Base-by-base conservation (phyloP, 1,140 invertebrate genomes). In the Drosophila cardini region DNA sequence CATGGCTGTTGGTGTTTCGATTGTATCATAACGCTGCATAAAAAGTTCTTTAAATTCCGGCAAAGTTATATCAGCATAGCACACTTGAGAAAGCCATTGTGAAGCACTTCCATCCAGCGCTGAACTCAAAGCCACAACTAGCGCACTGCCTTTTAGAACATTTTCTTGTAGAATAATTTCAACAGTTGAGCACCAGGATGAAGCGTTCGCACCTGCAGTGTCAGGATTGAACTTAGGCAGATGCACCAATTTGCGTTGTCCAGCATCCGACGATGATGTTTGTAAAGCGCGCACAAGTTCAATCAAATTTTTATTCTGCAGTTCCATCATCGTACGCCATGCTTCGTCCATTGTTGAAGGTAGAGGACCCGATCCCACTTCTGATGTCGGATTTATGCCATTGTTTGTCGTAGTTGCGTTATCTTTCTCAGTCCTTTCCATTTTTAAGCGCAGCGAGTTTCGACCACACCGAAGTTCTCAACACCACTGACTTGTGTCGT, bases 21-120 rank as follows among this genome's bases (percentile, higher is more conserved):
- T 36, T 9, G 52, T 55, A 32, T 55, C 34, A n/a, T 38, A 55
- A 32, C 52, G 52, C 2, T 55, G 32, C 1, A 43, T 57, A 8
- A 57, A 57, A 38, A 57, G 10, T 57, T 57, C 36, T 43, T 57
- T 57, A 57, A 57, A 57, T 18, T 55, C 52, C 8, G 9, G 13
- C 34, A 34, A 55, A 2, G 52, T 40, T 7, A 55, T 55, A 1
- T 34, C 13, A 34, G 30, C 30, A 18, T 48, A 48, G 11, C 45
- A 48, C 18, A 48, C 45, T 26, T 48, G 18, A 2, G 45, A 26
- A 11, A 48, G 13, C 52, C 52, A 55, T 21, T 55, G 36, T 16
- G 34, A 38, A 40, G 52, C 52, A 15, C 9, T 55, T 3, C 15
- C 52, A 7, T 40, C 34, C 15, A 40, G 6, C 21, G 52, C 16